Conservation (phyloP, 2,888 invertebrate genomes). For the Deilephila porcellus region DNA sequence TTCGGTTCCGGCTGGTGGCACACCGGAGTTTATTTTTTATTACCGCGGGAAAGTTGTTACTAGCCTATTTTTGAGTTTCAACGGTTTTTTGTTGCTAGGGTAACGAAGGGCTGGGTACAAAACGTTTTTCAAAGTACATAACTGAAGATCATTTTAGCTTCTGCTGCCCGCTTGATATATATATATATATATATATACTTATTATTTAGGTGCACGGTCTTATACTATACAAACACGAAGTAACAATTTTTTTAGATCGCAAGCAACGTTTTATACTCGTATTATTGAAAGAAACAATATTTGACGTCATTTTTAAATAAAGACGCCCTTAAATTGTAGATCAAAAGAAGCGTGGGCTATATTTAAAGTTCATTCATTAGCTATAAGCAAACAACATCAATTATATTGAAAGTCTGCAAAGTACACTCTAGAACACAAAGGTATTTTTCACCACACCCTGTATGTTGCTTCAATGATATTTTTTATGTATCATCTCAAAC, state of each 20-base stretch:
- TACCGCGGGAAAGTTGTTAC: slow-evolving; percentile 36
- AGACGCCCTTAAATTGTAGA: neutral
- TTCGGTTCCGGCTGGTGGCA: slow-evolving; percentile 57
- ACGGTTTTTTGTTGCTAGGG: slow-evolving; percentile 35
- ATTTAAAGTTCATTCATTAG: neutral
- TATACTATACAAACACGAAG: too few species aligned
- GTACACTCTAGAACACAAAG: too few species aligned
- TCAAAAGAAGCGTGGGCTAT: neutral
- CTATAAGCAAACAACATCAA: neutral
- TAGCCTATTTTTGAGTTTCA: slow-evolving; percentile 37
- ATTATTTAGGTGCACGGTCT: too few species aligned
- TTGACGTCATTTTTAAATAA: neutral
- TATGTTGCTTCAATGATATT: too few species aligned
- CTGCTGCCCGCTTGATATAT: neutral
- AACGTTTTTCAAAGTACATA: neutral
- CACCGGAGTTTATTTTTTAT: slow-evolving; percentile 58
- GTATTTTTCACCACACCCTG: too few species aligned
- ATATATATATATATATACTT: too few species aligned
- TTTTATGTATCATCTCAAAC: too few species aligned
- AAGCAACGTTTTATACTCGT: neutral
- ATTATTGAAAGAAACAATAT: neutral
- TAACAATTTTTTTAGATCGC: too few species aligned
- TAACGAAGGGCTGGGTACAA: neutral
- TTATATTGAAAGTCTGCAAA: too few species aligned
- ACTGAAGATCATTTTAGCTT: neutral